Conservation (phyloP, 2,888 invertebrate genomes). For the Habrosyne pyritoides region DNA sequence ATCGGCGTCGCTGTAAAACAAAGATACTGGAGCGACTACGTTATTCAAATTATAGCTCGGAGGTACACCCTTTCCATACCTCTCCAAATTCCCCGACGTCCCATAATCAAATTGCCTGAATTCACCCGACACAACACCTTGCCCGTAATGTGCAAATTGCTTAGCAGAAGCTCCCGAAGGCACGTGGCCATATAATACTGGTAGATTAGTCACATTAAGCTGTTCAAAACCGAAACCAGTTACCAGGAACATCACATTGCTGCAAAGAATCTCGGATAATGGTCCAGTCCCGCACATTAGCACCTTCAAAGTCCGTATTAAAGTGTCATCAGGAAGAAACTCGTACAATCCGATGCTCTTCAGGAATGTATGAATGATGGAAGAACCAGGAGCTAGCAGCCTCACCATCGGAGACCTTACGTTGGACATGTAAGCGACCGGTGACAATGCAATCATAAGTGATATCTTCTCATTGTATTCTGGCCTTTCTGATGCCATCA, state of each 20-base stretch:
- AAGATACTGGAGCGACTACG: slow-evolving; percentile 55
- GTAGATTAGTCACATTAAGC: slow-evolving; percentile 83
- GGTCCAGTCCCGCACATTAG: slow-evolving; percentile 70
- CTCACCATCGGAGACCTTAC: slow-evolving; percentile 59
- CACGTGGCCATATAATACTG: slow-evolving; percentile 77
- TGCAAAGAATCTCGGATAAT: slow-evolving; percentile 79
- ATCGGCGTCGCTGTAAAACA: slow-evolving; percentile 82
- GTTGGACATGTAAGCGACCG: slow-evolving; percentile 80
- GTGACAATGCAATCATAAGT: slow-evolving; percentile 82
- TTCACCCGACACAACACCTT: slow-evolving; percentile 59
- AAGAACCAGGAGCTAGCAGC: slow-evolving; percentile 49
- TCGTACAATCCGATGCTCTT: slow-evolving; percentile 82
- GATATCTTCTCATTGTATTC: slow-evolving; percentile 83
- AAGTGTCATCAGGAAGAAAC: slow-evolving; percentile 84
- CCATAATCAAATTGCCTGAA: slow-evolving; percentile 65
- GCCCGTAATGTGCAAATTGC: slow-evolving; percentile 81
- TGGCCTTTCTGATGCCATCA: slow-evolving; percentile 78
- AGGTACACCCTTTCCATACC: slow-evolving; percentile 52
- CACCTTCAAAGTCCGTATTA: slow-evolving; percentile 71
- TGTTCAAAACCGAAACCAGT: slow-evolving; percentile 83
- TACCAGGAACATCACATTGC: slow-evolving; percentile 83
- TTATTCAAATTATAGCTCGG: slow-evolving; percentile 56
- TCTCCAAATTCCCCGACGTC: slow-evolving; percentile 40
- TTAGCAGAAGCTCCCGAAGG: slow-evolving; percentile 82
- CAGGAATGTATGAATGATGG: slow-evolving; percentile 41